Conservation (phyloP, 2,797 vertebrate genomes). For the Acropternis orthonyx region DNA sequence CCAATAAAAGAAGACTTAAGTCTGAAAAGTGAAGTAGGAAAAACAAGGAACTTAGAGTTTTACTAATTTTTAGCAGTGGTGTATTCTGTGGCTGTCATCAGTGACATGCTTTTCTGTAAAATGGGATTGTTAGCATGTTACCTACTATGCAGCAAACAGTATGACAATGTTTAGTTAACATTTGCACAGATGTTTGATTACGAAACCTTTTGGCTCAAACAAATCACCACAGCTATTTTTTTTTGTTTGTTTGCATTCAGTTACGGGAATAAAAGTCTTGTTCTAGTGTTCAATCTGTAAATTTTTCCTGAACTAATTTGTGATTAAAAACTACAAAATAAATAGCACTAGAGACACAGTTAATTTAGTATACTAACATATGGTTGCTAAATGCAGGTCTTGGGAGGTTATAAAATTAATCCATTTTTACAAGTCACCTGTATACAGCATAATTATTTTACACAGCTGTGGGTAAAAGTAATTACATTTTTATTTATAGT, state of each 20-base stretch:
- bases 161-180: background rate
- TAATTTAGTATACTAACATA: background rate
- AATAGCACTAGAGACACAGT: background rate
- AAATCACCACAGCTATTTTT: background rate
- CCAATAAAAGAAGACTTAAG: background rate
- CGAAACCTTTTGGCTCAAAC: background rate
- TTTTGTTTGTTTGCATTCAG: background rate
- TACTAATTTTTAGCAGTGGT: background rate
- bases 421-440: slow-evolving; percentile 47
- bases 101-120: background rate
- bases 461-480: slow-evolving; percentile 34
- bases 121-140: background rate
- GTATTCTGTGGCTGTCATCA: background rate
- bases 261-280: background rate
- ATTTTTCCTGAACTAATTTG: background rate
- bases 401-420: slow-evolving; percentile 56
- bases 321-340: slow-evolving; percentile 13
- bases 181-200: background rate
- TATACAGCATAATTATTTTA: slow-evolving; percentile 42
- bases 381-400: slow-evolving; percentile 9
- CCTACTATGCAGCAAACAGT: background rate
- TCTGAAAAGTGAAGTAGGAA: background rate
- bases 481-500: background rate
- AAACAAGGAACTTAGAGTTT: background rate
- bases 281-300: background rate